A percentile compares a stretch with the other conserved stretches of the same genome.
phyloP scores from a whole-genome alignment of 2,888 invertebrate species.

The Calameuta pallipes region DNA sequence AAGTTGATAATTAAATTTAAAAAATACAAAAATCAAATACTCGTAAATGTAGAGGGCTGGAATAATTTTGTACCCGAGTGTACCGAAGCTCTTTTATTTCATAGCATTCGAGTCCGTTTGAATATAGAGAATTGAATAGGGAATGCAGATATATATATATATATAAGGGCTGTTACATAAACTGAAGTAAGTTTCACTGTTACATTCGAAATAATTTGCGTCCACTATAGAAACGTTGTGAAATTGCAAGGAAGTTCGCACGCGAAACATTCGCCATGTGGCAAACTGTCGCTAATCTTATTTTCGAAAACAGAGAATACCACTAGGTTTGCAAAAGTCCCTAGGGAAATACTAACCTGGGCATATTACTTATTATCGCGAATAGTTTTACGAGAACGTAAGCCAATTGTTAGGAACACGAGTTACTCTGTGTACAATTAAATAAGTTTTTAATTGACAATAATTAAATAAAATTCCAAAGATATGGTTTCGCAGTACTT shows the following conservation, averaged over 20 bases:
- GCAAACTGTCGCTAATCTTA: conserved; percentile 25
- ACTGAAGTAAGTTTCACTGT: background rate
- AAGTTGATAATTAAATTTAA: background rate
- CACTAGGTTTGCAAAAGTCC: conserved; percentile 17
- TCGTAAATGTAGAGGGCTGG: background rate
- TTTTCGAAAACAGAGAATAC: conserved; percentile 33
- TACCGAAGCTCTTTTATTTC: background rate
- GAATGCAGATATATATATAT: conserved; percentile 1
- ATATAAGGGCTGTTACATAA: background rate
- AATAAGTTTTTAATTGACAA: background rate
- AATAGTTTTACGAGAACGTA: background rate
- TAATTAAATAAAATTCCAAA: background rate
- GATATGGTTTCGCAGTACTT: background rate
- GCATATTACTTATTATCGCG: background rate
- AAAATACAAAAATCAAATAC: background rate
- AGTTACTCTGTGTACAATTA: background rate
- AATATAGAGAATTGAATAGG: background rate
- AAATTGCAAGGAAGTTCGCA: background rate
- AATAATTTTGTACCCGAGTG: background rate
- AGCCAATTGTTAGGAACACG: background rate
- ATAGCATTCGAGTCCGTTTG: background rate
- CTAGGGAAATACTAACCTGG: background rate
- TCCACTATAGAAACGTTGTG: background rate
- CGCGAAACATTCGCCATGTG: background rate
- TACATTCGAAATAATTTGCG: background rate